Evolutionary conservation across 2,113 vertebrate species (phyloP).

Genomic region (Laterallus jamaicensis): DNA sequence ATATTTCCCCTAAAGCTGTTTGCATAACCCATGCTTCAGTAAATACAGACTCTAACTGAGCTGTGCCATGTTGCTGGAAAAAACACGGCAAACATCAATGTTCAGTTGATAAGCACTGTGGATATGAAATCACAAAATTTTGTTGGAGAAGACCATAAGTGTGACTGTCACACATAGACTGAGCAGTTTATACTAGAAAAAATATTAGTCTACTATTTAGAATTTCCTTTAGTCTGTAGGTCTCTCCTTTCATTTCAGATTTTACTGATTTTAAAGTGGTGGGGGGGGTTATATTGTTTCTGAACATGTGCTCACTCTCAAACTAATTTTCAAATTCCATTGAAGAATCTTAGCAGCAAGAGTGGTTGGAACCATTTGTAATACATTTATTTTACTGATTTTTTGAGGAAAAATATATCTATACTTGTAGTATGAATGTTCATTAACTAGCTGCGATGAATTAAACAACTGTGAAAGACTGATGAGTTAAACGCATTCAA

Average conservation of each 20-base stretch:
- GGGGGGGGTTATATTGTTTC: background rate
- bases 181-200: background rate
- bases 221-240: background rate
- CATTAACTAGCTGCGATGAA: background rate
- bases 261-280: background rate
- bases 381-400: background rate
- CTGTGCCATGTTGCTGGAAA: background rate
- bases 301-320: background rate
- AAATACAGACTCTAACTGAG: background rate
- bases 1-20: background rate
- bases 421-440: background rate
- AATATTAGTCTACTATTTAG: background rate
- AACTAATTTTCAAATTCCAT: background rate
- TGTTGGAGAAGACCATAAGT: background rate
- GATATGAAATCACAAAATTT: background rate
- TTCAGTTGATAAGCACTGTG: background rate
- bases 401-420: background rate
- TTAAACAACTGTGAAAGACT: constrained; percentile 20
- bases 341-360: background rate
- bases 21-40: background rate
- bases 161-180: background rate
- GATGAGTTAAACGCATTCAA: constrained; percentile 1
- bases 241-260: background rate
- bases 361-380: background rate
- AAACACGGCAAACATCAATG: background rate